A percentile compares a stretch with the other conserved stretches of the same genome.
Evolutionary conservation across 2,888 invertebrate genomes (phyloP).

Genomic region (Dicyrtomina minuta): DNA sequence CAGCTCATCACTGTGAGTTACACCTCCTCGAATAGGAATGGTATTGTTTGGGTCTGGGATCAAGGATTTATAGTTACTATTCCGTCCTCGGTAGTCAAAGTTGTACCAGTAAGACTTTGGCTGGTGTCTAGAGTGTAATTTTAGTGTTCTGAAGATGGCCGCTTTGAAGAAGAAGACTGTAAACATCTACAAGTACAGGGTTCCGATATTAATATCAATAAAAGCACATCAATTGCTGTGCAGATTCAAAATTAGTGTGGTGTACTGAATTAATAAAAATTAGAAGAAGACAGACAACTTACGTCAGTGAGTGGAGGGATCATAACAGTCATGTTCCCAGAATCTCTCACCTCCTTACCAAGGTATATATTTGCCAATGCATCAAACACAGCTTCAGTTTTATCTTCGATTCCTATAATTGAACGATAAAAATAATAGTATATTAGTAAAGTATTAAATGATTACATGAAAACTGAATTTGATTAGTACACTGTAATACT

Average conservation of each 20-base stretch:
- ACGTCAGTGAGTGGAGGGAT: constrained; percentile 61
- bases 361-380: constrained; percentile 58
- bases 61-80: constrained; percentile 55
- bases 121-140: constrained; percentile 56
- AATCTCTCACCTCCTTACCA: constrained; percentile 55
- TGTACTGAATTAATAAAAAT: too few relatives aligned
- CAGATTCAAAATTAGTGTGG: too few relatives aligned
- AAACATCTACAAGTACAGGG: too few relatives aligned
- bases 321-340: constrained; percentile 57
- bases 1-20: constrained; percentile 65
- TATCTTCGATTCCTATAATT: constrained; percentile 58
- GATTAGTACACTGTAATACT: too few relatives aligned
- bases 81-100: constrained; percentile 59
- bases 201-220: too few relatives aligned
- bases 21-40: constrained; percentile 42
- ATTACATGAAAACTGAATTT: background rate
- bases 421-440: too few relatives aligned
- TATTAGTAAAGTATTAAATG: too few relatives aligned
- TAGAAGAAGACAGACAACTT: too few relatives aligned
- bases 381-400: constrained; percentile 58
- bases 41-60: constrained; percentile 51
- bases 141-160: constrained; percentile 56
- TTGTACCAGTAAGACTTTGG: constrained; percentile 59
- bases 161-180: constrained; percentile 60
- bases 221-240: too few relatives aligned